phyloP scores from a whole-genome alignment of 2,888 invertebrate genomes.

The Anoplius nigerrimus region DNA sequence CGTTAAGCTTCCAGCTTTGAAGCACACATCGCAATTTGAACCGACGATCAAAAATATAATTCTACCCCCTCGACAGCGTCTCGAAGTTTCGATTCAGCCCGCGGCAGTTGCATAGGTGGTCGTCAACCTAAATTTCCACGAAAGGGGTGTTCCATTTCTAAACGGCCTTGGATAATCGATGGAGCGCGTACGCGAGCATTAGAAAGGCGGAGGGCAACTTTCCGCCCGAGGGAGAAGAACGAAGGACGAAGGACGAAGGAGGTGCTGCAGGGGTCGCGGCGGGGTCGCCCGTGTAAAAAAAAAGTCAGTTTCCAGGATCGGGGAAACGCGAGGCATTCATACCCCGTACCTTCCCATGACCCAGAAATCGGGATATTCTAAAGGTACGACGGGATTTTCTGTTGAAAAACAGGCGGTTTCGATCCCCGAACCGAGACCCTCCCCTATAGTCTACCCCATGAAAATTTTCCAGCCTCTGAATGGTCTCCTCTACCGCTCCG shows the following conservation, averaged over 20 bases:
- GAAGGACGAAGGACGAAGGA: neutral
- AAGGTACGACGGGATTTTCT: conserved; percentile 65
- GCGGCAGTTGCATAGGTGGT: too few species aligned
- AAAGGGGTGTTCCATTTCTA: conserved; percentile 41
- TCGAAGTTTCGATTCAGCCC: too few species aligned
- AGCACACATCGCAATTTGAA: too few species aligned
- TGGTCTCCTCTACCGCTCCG: conserved; percentile 42
- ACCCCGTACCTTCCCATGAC: conserved; percentile 70
- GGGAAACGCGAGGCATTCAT: conserved; percentile 58
- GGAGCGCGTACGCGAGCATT: neutral
- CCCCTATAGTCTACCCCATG: conserved; percentile 40
- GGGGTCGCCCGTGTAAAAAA: conserved; percentile 42
- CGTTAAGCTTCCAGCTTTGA: too few species aligned
- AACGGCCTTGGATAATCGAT: conserved; percentile 4
- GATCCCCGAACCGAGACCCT: conserved; percentile 60
- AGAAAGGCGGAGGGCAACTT: neutral
- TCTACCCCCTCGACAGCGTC: too few species aligned
- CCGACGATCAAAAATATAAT: too few species aligned
- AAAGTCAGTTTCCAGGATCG: conserved; percentile 71
- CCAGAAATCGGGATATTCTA: conserved; percentile 69
- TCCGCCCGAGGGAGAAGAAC: neutral
- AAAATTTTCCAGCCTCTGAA: conserved; percentile 52
- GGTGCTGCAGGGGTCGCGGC: conserved; percentile 21
- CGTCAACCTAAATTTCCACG: neutral
- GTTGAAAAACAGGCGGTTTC: conserved; percentile 67